Evolutionary conservation across 2,888 invertebrate species (phyloP).

Genomic region (Gymnocheta viridis): DNA sequence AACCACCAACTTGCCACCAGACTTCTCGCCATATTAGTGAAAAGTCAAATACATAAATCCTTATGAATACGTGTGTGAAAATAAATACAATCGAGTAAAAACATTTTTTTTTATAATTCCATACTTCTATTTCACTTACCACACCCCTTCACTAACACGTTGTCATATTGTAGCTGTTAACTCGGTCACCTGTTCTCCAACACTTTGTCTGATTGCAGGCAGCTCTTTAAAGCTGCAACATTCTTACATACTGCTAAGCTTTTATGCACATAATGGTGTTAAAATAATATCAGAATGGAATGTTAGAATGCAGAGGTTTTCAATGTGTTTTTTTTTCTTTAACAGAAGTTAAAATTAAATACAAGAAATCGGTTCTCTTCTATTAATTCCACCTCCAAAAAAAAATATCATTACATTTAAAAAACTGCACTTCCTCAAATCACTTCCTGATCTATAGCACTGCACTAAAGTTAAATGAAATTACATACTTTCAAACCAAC

Average conservation of each 20-base stretch:
- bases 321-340: not conserved
- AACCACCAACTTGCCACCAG: conserved; percentile 45
- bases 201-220: conserved; percentile 54
- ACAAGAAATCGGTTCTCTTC: no score
- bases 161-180: conserved; percentile 1
- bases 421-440: no score
- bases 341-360: no score
- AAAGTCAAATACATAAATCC: conserved; percentile 48
- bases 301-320: conserved; percentile 16
- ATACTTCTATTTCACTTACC: conserved; percentile 46
- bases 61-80: conserved; percentile 26
- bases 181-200: conserved; percentile 48
- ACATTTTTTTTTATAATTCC: conserved; percentile 32
- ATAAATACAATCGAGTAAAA: not conserved
- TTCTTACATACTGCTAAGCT: not conserved
- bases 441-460: no score
- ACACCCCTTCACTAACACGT: conserved; percentile 17
- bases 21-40: conserved; percentile 33
- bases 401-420: no score
- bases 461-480: no score
- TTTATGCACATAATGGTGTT: conserved; percentile 35
- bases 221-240: conserved; percentile 23
- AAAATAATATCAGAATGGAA: conserved; percentile 38
- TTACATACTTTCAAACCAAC: no score
- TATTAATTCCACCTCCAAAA: no score